Conservation (phyloP, 2,888 invertebrate genomes). For the Clivina fossor region DNA sequence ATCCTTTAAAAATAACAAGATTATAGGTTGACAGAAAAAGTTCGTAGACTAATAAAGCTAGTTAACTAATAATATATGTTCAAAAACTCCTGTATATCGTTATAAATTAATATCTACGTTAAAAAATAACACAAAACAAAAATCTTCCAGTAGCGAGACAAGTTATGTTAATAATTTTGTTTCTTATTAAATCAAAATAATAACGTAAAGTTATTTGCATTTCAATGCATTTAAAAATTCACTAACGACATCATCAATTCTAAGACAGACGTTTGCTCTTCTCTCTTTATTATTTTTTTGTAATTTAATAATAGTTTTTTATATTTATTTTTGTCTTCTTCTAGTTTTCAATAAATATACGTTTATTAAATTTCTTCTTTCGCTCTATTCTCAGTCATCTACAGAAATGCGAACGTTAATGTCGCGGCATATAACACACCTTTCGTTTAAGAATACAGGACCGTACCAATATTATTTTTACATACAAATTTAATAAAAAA, state of each 20-base stretch:
- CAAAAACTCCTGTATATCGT: slow-evolving; percentile 10
- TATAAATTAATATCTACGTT: slow-evolving; percentile 15
- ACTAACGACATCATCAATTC: slow-evolving; percentile 32
- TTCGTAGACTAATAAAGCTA: too few relatives aligned
- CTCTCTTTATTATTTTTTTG: slow-evolving; percentile 15
- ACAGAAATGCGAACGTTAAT: too few relatives aligned
- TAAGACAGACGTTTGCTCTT: slow-evolving; percentile 21
- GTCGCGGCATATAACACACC: slow-evolving; percentile 6
- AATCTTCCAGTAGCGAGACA: too few relatives aligned
- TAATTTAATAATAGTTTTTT: too few relatives aligned
- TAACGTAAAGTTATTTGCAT: slow-evolving; percentile 24
- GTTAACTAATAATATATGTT: too few relatives aligned
- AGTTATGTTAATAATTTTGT: slow-evolving; percentile 25
- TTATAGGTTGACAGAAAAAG: too few relatives aligned
- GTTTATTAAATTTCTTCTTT: slow-evolving; percentile 32
- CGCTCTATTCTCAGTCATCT: too few relatives aligned
- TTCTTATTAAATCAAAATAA: slow-evolving; percentile 26
- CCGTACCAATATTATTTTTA: slow-evolving; percentile 1
- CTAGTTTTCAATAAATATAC: slow-evolving; percentile 26
- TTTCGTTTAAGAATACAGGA: neutral
- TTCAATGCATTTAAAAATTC: slow-evolving; percentile 27
- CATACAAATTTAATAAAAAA: neutral
- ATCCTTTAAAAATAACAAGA: neutral
- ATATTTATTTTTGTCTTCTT: too few relatives aligned
- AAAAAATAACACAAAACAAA: slow-evolving; percentile 14